Base-by-base conservation (phyloP, 2,797 vertebrate species). In the Liparis tanakae region DNA sequence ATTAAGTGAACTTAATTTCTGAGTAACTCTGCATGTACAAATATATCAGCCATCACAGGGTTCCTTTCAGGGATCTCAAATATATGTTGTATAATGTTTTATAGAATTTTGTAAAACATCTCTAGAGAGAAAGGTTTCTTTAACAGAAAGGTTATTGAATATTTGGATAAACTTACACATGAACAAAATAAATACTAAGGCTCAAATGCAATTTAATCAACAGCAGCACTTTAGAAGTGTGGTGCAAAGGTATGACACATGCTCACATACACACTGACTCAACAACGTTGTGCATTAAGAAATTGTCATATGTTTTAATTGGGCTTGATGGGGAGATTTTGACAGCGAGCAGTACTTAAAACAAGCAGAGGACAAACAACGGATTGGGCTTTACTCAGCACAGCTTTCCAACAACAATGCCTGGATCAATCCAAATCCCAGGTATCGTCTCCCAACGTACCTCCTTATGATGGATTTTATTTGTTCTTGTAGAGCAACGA, bases 231-330 rank as follows among this genome's bases (percentile, higher is more conserved):
- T 60, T 5, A 64, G 5, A 60, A 58, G 50, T 55, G 20, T 30
- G 20, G 5, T 63, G 37, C 17, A n/a, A 37, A 79, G 41, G 13
- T 3, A 22, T 59, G 37, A 46, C 25, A 13, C 46, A 10, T 3
- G 1, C 20, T 60, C n/a, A 79, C 50, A 68, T 33, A 43, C 51
- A 61, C 56, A 34, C 33, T n/a, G 43, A 50, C 10, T 70, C 13
- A 54, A 67, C 14, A 78, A 70, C 58, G 25, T 15, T 36, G 51
- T 59, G 72, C 50, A 59, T 70, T 72, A 61, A 46, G 25, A 70
- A 58, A 43, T 57, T 17, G 48, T 67, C 56, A 70, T 53, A 56
- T 51, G 46, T 55, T 73, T 66, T 57, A 61, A 67, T 37, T 43
- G 30, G 54, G 56, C 59, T 71, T 39, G 61, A 3, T n/a, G 3